These are phyloP conservation scores for Alectoris magna DNA, from an alignment of 2,797 vertebrate genomes.

Conservation along the genomic window DNA sequence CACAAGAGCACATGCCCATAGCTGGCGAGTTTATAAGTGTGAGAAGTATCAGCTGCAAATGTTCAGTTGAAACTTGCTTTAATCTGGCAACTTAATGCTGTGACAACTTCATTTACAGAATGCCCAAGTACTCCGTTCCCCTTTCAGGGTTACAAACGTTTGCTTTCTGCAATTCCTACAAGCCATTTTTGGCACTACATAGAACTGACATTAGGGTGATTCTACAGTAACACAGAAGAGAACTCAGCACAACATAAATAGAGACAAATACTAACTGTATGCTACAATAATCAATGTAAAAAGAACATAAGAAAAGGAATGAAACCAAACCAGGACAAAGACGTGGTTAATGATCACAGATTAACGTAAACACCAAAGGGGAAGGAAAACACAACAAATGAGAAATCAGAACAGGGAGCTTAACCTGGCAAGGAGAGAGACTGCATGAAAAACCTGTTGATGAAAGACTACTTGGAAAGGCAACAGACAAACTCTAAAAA, in stretches of 20 bases:
- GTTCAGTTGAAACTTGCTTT: slow-evolving; percentile 29
- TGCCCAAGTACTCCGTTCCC: background rate
- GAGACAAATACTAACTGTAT: background rate
- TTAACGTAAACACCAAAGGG: background rate
- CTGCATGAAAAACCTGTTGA: background rate
- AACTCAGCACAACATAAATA: background rate
- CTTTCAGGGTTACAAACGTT: background rate
- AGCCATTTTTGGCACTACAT: background rate
- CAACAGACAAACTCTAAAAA: background rate
- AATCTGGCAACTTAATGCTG: slow-evolving; percentile 50
- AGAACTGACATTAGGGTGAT: background rate
- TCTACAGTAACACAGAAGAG: background rate
- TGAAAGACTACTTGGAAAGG: background rate
- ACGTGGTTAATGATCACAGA: background rate
- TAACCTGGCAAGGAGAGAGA: background rate
- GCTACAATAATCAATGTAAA: background rate
- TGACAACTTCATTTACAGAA: slow-evolving; percentile 42
- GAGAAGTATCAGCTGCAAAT: slow-evolving; percentile 11
- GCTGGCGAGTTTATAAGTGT: slow-evolving; percentile 33
- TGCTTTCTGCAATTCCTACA: background rate
- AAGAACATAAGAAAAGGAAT: background rate
- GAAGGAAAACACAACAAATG: background rate
- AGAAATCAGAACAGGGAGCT: background rate
- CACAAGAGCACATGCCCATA: background rate
- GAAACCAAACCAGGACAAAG: background rate